Evolutionary conservation across 2,113 vertebrate genomes (phyloP).

Genomic region (Hippocampus comes): DNA sequence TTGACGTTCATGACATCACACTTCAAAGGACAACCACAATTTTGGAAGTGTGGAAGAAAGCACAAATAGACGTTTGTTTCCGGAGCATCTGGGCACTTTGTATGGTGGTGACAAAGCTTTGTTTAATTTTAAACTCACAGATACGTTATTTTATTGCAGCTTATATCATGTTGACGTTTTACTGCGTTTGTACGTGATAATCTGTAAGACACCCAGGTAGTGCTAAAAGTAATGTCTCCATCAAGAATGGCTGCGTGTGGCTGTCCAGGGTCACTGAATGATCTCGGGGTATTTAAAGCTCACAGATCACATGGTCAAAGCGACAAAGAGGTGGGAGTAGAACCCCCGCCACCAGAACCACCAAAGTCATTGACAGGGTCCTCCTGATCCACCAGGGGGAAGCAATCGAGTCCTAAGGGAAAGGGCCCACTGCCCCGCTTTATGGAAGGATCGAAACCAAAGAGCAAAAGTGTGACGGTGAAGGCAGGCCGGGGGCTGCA

Average conservation of each 20-base stretch:
- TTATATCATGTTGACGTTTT: background rate
- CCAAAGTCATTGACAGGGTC: constrained; percentile 41
- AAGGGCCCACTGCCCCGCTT: constrained; percentile 37
- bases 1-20: constrained; percentile 25
- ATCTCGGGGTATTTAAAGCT: constrained; percentile 69
- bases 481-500: constrained; percentile 26
- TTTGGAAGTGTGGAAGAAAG: constrained; percentile 10
- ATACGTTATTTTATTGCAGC: background rate
- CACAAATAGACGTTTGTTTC: constrained; percentile 21
- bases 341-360: constrained; percentile 9
- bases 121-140: background rate
- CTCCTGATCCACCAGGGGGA: constrained; percentile 39
- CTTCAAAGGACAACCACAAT: constrained; percentile 33
- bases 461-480: constrained; percentile 9
- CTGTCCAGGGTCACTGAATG: constrained; percentile 13
- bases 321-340: constrained; percentile 50
- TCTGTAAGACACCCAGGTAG: background rate
- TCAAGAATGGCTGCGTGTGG: constrained; percentile 7
- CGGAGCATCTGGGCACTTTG: background rate
- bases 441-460: constrained; percentile 9
- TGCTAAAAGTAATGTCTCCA: constrained; percentile 5
- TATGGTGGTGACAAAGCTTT: background rate
- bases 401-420: constrained; percentile 16
- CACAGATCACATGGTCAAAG: constrained; percentile 64
- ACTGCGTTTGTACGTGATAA: background rate